These are phyloP conservation scores for Pseudochaenichthys georgianus DNA, from an alignment of 2,797 vertebrate species.

Conservation along the genomic window DNA sequence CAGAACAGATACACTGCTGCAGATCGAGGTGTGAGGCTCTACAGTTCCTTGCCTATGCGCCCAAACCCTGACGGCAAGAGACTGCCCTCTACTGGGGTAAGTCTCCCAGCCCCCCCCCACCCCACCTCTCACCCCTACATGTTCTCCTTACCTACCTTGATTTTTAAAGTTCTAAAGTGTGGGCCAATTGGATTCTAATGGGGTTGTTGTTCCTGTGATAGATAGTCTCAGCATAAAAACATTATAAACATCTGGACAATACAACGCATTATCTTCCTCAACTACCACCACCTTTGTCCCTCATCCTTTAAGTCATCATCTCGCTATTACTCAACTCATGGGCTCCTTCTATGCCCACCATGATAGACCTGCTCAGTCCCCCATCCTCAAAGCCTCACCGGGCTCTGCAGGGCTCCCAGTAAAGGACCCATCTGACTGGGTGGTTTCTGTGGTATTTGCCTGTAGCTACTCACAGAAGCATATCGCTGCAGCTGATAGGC, in stretches of 20 bases:
- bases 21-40: conserved; percentile 86
- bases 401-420: conserved; percentile 34
- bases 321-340: not conserved
- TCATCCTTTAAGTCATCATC: not conserved
- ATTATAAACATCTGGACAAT: not conserved
- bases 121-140: conserved; percentile 20
- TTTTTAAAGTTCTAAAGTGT: too few relatives aligned
- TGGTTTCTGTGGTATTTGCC: conserved; percentile 59
- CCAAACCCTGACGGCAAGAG: conserved; percentile 88
- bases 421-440: conserved; percentile 21
- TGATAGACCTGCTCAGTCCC: conserved; percentile 10
- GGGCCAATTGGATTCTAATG: too few relatives aligned
- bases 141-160: conserved; percentile 22
- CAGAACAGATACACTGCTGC: conserved; percentile 86
- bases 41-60: conserved; percentile 87
- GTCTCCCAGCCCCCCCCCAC: conserved; percentile 27
- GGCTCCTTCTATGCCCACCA: not conserved
- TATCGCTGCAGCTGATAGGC: conserved; percentile 38
- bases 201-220: not conserved
- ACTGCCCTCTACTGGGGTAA: conserved; percentile 90
- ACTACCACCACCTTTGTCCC: not conserved
- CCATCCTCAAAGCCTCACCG: conserved; percentile 10
- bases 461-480: conserved; percentile 25
- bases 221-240: not conserved
- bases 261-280: not conserved